These are phyloP conservation scores for Pterostichus madidus DNA, from an alignment of 2,888 invertebrate genomes.

Conservation along the genomic window DNA sequence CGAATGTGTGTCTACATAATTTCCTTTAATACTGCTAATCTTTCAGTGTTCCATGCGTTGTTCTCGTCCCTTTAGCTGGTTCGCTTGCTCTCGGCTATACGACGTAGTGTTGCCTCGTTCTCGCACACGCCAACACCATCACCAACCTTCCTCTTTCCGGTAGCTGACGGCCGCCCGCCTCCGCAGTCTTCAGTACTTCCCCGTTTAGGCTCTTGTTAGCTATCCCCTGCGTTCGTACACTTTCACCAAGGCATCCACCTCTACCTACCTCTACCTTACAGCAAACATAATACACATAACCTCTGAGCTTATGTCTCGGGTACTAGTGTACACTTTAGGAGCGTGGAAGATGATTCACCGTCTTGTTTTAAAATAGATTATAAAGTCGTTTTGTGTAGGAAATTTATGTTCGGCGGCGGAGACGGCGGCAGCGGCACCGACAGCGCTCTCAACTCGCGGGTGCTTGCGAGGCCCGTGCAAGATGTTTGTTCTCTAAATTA, in stretches of 20 bases:
- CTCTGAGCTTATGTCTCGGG: constrained; percentile 54
- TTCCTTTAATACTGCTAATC: constrained; percentile 71
- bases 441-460: constrained; percentile 16
- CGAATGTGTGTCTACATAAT: constrained; percentile 70
- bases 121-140: background rate
- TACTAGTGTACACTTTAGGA: constrained; percentile 53
- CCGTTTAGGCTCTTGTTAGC: constrained; percentile 43
- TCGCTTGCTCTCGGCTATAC: constrained; percentile 32
- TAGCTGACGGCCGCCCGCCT: constrained; percentile 27
- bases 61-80: constrained; percentile 67
- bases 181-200: constrained; percentile 13
- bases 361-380: constrained; percentile 66
- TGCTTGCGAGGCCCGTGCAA: constrained; percentile 43
- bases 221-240: constrained; percentile 25
- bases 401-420: constrained; percentile 51
- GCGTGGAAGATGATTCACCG: constrained; percentile 56
- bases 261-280: background rate
- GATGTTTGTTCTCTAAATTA: constrained; percentile 63
- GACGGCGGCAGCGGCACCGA: constrained; percentile 1
- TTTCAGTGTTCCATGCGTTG: constrained; percentile 69
- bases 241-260: background rate
- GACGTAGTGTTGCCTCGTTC: background rate
- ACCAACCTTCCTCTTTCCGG: constrained; percentile 47
- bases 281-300: constrained; percentile 57
- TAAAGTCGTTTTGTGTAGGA: constrained; percentile 62